These are phyloP conservation scores for Pogonognathellus flavescens DNA, from an alignment of 1,140 invertebrate species.

Conservation along the genomic window DNA sequence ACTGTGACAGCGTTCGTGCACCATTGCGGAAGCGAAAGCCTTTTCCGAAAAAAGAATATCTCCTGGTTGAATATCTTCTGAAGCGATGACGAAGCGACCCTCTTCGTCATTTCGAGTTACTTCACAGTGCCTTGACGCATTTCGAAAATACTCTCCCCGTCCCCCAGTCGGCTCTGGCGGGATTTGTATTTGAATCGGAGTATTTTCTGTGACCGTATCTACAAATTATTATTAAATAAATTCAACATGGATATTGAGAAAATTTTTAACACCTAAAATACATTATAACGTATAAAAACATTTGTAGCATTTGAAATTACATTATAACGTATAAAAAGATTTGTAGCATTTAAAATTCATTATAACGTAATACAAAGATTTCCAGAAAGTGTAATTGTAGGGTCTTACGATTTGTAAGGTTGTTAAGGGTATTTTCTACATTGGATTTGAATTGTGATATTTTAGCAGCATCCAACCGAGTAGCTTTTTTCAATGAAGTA, in stretches of 20 bases:
- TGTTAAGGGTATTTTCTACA: constrained; percentile 42
- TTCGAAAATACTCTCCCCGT: constrained; percentile 50
- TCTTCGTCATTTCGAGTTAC: constrained; percentile 51
- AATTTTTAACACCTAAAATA: not conserved
- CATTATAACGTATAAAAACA: not conserved
- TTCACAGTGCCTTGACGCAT: constrained; percentile 48
- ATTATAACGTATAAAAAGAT: not conserved
- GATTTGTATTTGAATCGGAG: no score
- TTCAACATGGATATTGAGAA: not conserved
- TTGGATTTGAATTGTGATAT: constrained; percentile 1
- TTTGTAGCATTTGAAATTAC: not conserved
- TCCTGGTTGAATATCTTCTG: constrained; percentile 76
- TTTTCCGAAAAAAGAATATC: constrained; percentile 81
- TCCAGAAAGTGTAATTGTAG: not conserved
- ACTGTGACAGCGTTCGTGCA: constrained; percentile 77
- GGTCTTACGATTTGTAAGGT: not conserved
- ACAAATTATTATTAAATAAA: not conserved
- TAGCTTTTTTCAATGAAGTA: constrained; percentile 47
- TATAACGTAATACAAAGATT: not conserved
- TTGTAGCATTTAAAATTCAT: not conserved
- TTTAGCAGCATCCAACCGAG: constrained; percentile 43
- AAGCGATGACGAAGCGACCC: constrained; percentile 71
- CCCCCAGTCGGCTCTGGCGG: constrained; percentile 54
- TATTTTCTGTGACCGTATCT: no score
- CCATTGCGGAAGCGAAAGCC: constrained; percentile 80